Base-by-base conservation (phyloP, 1,140 invertebrate genomes). In the Drosophila suzukii region DNA sequence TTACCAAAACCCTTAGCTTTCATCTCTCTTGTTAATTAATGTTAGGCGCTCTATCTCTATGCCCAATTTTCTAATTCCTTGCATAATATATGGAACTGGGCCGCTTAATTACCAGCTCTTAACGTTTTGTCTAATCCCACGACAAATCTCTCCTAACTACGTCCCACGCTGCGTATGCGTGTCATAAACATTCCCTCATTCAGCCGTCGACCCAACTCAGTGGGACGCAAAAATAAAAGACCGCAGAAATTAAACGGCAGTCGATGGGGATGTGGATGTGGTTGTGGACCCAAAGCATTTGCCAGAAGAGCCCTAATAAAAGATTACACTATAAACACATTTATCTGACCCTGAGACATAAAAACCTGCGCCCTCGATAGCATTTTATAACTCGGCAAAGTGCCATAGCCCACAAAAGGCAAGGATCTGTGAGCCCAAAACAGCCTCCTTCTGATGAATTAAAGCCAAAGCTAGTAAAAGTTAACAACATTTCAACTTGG, bases 361-460 rank as follows among this genome's bases (percentile, higher is more conserved):
- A 88, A 88, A 88, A 89, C 83, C 83, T 89, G 84, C 72, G 76
- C 83, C 72, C 79, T 83, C 83, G 84, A 88, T 89, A 88, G 80
- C 80, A 81, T 89, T 89, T 89, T 89, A 89, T 81, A 88, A 81
- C 84, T 89, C 76, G 27, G 65, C 66, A 63, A 89, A 90, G 77
- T 89, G 84, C 70, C 63, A 88, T 75, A 89, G 74, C 68, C 57
- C 71, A 72, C 57, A 80, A 73, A 73, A 51, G 44, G 38, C 67
- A 50, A 20, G 20, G 20, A 20, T 20, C 20, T 20, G 20, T 20
- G 20, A 20, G 20, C 20, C 20, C 20, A 20, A 17, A 41, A 36
- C 65, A 43, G 41, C 62, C 54, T 63, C 39, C 34, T 34, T 15
- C 66, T 73, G 88, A 89, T 89, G 84, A 89, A 84, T 89, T 89